phyloP scores from a whole-genome alignment of 2,888 invertebrate species.

The Odontothrips loti region DNA sequence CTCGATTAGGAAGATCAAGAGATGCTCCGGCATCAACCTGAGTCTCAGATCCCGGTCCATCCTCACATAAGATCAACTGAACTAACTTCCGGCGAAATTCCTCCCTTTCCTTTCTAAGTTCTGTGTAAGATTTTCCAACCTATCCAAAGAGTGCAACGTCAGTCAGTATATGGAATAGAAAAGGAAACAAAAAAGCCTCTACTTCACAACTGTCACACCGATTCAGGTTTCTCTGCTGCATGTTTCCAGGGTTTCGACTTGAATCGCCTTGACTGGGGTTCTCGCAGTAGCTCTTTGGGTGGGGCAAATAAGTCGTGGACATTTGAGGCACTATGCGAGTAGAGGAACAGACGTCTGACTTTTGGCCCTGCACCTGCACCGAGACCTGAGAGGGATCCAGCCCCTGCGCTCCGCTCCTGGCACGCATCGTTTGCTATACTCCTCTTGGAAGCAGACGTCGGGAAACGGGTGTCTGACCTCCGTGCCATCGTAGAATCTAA shows the following conservation, averaged over 20 bases:
- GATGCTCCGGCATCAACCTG: conserved; percentile 48
- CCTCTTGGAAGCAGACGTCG: not conserved
- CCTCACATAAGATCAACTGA: conserved; percentile 60
- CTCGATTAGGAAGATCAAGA: conserved; percentile 52
- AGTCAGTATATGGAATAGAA: not conserved
- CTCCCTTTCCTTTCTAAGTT: conserved; percentile 69
- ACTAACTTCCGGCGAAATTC: conserved; percentile 76
- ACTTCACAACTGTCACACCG: not conserved
- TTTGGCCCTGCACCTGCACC: not conserved
- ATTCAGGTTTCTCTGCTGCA: not conserved
- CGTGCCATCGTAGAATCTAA: not conserved
- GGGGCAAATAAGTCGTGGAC: not conserved
- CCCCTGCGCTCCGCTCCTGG: not conserved
- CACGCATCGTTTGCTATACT: not conserved
- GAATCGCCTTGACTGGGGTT: not conserved
- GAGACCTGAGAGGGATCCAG: not conserved
- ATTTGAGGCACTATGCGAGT: not conserved
- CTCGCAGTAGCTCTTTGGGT: not conserved
- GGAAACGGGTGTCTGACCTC: too few species aligned
- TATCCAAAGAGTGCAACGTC: not conserved
- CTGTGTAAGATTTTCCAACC: conserved; percentile 57
- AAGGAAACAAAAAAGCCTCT: not conserved
- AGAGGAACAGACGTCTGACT: not conserved
- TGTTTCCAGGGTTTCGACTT: not conserved
- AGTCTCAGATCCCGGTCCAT: conserved; percentile 42